Percentiles rank a stretch among this genome's conserved stretches.
These are phyloP conservation scores for Drosophila kohkoa DNA, from an alignment of 1,140 invertebrate species.

Conservation along the genomic window DNA sequence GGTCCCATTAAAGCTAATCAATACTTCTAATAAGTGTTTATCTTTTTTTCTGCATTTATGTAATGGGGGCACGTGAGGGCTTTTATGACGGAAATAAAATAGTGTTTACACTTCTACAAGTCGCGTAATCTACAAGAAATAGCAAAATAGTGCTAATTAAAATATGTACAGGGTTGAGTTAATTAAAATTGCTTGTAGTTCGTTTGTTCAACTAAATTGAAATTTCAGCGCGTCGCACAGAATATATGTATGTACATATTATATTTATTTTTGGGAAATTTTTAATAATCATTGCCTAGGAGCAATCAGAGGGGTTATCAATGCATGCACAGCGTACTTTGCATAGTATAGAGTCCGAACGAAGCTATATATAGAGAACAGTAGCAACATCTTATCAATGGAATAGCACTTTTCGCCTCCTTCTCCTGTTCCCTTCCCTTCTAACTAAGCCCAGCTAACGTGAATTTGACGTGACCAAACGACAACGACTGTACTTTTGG, in stretches of 20 bases:
- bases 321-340: conserved; percentile 16
- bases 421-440: too few relatives aligned
- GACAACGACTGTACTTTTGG: conserved; percentile 34
- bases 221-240: not conserved
- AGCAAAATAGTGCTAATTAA: conserved; percentile 1
- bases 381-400: conserved; percentile 39
- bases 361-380: conserved; percentile 18
- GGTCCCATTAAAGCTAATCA: conserved; percentile 7
- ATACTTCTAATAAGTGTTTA: conserved; percentile 16
- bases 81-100: conserved; percentile 9
- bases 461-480: conserved; percentile 28
- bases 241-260: not conserved
- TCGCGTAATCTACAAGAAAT: conserved; percentile 14
- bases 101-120: conserved; percentile 13
- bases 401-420: conserved; percentile 14
- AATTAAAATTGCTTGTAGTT: conserved; percentile 11
- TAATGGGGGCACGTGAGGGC: conserved; percentile 9
- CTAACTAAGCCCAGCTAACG: conserved; percentile 27
- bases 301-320: conserved; percentile 37
- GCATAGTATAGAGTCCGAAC: conserved; percentile 15
- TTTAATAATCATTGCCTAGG: conserved; percentile 35
- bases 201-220: not conserved
- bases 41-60: conserved; percentile 14
- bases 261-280: conserved; percentile 22
- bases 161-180: not conserved